Percentiles rank a stretch among this genome's conserved stretches.
Conservation (phyloP, 2,888 invertebrate genomes). For the Timema podura region DNA sequence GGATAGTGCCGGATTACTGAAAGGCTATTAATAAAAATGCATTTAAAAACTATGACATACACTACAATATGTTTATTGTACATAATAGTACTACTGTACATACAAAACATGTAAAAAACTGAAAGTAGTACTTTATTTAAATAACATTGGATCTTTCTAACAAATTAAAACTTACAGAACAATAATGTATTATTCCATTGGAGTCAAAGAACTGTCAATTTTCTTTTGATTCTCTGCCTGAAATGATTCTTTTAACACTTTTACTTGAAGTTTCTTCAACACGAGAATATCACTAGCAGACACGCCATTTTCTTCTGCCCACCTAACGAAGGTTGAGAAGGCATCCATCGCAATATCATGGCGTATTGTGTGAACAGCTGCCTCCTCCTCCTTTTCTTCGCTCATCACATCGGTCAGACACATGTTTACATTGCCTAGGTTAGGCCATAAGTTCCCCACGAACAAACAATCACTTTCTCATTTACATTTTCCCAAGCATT, state of each 20-base stretch:
- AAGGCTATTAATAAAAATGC: not conserved
- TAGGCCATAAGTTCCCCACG: not conserved
- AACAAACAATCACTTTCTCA: not conserved
- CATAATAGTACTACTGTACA: no score
- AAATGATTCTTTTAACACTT: conserved; percentile 1
- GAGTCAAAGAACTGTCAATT: not conserved
- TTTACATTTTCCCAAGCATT: conserved; percentile 2
- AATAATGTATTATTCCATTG: not conserved
- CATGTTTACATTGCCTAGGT: not conserved
- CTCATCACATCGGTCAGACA: not conserved
- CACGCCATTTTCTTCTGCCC: conserved; percentile 5
- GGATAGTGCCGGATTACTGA: not conserved
- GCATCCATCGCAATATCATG: conserved; percentile 14
- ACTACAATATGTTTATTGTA: not conserved
- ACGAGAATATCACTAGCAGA: conserved; percentile 9
- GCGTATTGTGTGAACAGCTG: not conserved
- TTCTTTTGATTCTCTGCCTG: not conserved
- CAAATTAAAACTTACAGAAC: conserved; percentile 11
- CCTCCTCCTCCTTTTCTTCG: not conserved
- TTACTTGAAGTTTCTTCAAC: conserved; percentile 3
- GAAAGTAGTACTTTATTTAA: not conserved
- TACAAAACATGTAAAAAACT: no score
- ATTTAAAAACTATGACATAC: not conserved
- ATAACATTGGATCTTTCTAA: conserved; percentile 1
- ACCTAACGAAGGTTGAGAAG: not conserved